Percentiles rank a stretch among this genome's conserved stretches.
phyloP scores from a whole-genome alignment of 2,888 invertebrate species.

The Pristionchus maxplancki region DNA sequence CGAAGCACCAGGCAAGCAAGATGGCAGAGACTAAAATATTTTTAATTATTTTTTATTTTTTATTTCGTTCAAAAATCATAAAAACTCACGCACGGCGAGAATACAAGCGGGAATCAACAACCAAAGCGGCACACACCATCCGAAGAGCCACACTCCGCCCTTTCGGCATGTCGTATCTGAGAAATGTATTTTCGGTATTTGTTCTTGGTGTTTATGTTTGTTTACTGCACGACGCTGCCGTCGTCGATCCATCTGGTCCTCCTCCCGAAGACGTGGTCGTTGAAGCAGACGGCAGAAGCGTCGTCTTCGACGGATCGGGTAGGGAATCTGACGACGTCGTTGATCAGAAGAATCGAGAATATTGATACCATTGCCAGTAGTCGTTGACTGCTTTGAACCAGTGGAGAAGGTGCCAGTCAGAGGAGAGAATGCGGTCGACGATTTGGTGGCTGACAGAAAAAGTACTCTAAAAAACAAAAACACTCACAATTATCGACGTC shows the following conservation, averaged over 20 bases:
- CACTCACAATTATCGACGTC: background rate
- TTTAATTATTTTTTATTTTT: background rate
- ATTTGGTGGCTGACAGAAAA: background rate
- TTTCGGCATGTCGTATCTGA: background rate
- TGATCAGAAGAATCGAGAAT: background rate
- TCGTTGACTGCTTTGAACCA: background rate
- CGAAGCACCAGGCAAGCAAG: background rate
- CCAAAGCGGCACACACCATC: conserved; percentile 50
- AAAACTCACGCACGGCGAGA: background rate
- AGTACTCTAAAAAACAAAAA: too few relatives aligned
- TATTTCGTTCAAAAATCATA: background rate
- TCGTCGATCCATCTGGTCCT: background rate
- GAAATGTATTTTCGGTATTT: background rate
- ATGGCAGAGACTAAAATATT: background rate
- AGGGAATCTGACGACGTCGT: background rate
- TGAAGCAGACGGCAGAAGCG: conserved; percentile 50
- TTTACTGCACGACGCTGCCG: background rate
- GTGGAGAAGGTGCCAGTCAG: background rate
- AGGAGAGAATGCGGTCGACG: background rate
- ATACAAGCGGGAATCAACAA: background rate
- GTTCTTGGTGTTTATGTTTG: background rate
- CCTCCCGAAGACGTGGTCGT: conserved; percentile 9
- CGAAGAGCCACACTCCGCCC: conserved; percentile 26
- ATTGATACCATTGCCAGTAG: background rate
- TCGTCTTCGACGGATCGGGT: conserved; percentile 50